Conservation (phyloP, 2,888 invertebrate species). For the Patella pellucida region DNA sequence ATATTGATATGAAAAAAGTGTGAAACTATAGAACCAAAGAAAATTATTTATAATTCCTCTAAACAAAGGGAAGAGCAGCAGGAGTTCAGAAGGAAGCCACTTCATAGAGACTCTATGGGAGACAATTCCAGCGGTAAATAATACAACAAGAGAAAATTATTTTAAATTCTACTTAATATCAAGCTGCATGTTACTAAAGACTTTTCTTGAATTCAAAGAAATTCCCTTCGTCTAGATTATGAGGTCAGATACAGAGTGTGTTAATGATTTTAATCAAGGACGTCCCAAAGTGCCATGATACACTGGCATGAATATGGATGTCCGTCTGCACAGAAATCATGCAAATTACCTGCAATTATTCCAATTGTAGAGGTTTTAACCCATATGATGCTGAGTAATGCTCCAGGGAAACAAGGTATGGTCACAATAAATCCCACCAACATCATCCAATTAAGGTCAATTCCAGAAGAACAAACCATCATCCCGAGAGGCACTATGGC, state of each 20-base stretch:
- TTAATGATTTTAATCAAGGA: background rate
- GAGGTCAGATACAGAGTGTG: background rate
- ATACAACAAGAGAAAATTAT: too few relatives aligned
- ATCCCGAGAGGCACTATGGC: slow-evolving; percentile 60
- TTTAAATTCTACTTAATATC: too few relatives aligned
- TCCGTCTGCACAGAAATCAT: background rate
- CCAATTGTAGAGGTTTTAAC: slow-evolving; percentile 53
- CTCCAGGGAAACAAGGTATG: slow-evolving; percentile 58
- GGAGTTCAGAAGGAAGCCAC: too few relatives aligned
- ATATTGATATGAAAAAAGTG: too few relatives aligned
- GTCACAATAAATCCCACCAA: slow-evolving; percentile 58
- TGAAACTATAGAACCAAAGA: too few relatives aligned
- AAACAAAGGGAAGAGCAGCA: too few relatives aligned
- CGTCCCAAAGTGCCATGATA: background rate
- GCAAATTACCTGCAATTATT: slow-evolving; percentile 50
- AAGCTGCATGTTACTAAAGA: too few relatives aligned
- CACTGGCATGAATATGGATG: background rate
- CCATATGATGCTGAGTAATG: slow-evolving; percentile 60
- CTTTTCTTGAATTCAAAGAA: background rate
- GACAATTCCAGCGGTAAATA: too few relatives aligned
- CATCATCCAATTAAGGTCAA: slow-evolving; percentile 62
- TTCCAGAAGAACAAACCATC: slow-evolving; percentile 44
- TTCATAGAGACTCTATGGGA: too few relatives aligned
- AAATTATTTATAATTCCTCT: too few relatives aligned
- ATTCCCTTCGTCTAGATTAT: background rate